Percentiles rank a stretch among this genome's conserved stretches.
Conservation (phyloP, 2,113 vertebrate species). For the Eptatretus burgeri region DNA sequence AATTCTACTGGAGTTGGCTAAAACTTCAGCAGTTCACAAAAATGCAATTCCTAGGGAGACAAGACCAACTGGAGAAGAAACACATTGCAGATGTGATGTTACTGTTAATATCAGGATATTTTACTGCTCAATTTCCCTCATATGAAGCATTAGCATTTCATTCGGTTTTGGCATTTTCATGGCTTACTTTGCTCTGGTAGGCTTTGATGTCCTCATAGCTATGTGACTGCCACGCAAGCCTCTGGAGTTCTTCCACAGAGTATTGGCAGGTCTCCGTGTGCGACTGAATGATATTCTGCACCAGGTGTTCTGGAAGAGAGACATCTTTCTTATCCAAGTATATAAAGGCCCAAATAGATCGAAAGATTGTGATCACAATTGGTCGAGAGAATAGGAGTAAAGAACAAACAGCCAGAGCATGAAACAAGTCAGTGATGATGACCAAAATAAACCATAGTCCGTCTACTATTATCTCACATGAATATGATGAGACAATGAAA, state of each 20-base stretch:
- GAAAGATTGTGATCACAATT: not conserved
- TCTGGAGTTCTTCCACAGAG: slow-evolving; percentile 78
- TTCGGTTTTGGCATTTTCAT: not conserved
- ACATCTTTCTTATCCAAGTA: slow-evolving; percentile 10
- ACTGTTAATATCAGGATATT: too few relatives aligned
- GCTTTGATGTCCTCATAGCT: slow-evolving; percentile 90
- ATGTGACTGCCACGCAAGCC: slow-evolving; percentile 90
- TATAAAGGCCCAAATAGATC: not conserved
- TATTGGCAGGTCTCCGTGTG: slow-evolving; percentile 97
- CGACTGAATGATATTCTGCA: slow-evolving; percentile 98
- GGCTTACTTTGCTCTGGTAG: slow-evolving; percentile 83
- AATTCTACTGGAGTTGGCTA: too few relatives aligned
- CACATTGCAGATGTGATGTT: too few relatives aligned
- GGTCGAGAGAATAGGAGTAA: not conserved
- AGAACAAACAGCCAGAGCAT: not conserved
- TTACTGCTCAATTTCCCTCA: too few relatives aligned
- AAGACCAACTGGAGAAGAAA: too few relatives aligned
- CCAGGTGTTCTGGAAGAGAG: slow-evolving; percentile 49
- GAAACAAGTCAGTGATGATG: not conserved
- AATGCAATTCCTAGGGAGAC: too few relatives aligned
- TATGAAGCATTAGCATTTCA: too few relatives aligned
- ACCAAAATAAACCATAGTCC: too few relatives aligned
- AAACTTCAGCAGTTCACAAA: too few relatives aligned
- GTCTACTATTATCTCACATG: too few relatives aligned
- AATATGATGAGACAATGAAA: too few relatives aligned